A percentile compares a stretch with the other conserved stretches of the same genome.
Evolutionary conservation across 2,113 vertebrate genomes (phyloP).

Genomic region (Tonatia bakeri): DNA sequence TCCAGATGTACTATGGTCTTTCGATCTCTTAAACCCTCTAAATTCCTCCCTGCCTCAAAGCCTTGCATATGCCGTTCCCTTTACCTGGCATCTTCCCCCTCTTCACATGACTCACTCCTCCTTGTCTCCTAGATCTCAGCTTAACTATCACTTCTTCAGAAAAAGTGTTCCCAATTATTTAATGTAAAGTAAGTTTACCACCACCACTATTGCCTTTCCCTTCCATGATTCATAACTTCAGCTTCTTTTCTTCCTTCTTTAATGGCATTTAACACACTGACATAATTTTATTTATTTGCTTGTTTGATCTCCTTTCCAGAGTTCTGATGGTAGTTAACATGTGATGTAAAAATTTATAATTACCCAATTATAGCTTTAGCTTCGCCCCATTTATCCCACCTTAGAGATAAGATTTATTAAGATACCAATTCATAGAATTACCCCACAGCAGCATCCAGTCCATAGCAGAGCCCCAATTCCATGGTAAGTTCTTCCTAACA

Average conservation of each 20-base stretch:
- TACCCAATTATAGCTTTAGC: neutral
- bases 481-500: neutral
- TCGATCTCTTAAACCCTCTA: neutral
- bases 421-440: neutral
- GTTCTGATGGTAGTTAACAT: neutral
- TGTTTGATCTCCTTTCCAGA: neutral
- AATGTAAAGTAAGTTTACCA: neutral
- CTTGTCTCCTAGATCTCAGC: neutral
- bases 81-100: too few species aligned
- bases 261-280: neutral
- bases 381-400: neutral
- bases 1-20: neutral
- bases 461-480: neutral
- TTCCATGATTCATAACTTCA: neutral
- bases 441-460: neutral
- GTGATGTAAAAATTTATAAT: neutral
- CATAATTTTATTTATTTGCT: neutral
- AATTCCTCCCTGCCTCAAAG: neutral
- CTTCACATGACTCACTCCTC: neutral
- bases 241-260: neutral
- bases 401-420: neutral
- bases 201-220: rapidly evolving
- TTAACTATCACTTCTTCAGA: neutral
- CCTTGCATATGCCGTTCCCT: neutral
- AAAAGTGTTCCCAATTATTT: neutral